Percentiles rank a stretch among this genome's conserved stretches.
Evolutionary conservation across 2,113 vertebrate genomes (phyloP).

Genomic region (Malurus elegans): DNA sequence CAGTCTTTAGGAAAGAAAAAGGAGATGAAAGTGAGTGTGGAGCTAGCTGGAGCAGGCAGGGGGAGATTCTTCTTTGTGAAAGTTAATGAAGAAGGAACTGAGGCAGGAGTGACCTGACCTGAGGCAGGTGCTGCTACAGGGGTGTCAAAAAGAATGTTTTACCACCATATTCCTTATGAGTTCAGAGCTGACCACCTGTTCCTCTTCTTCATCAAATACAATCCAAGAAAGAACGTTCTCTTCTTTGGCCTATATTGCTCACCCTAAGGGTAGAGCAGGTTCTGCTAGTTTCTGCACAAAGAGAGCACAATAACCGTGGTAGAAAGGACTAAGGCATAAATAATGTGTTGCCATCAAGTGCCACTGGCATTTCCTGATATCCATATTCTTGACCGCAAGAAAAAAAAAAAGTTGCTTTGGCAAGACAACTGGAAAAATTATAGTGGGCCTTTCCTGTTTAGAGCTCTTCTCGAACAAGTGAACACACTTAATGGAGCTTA

Average conservation of each 20-base stretch:
- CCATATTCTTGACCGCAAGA: neutral
- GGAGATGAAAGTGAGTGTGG: neutral
- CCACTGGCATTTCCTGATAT: neutral
- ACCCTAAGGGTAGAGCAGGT: neutral
- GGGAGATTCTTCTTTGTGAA: neutral
- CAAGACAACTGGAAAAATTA: neutral
- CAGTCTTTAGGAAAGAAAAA: neutral
- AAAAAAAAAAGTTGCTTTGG: neutral
- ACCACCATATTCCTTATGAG: fast-evolving
- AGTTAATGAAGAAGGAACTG: neutral
- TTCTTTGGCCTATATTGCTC: slow-evolving; percentile 68
- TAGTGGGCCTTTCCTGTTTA: neutral
- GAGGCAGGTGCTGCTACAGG: neutral
- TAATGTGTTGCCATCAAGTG: neutral
- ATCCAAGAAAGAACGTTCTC: slow-evolving; percentile 56
- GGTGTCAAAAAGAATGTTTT: fast-evolving
- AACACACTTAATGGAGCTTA: neutral
- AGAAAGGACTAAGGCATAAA: neutral
- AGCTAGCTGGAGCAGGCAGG: neutral
- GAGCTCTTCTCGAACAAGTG: neutral
- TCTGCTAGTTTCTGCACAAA: neutral
- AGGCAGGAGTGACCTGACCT: neutral
- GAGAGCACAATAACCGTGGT: neutral
- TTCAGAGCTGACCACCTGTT: slow-evolving; percentile 77
- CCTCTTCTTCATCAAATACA: slow-evolving; percentile 56